Evolutionary conservation across 2,797 vertebrate species (phyloP), one percentile per base, ranked within the genome.

Genomic region (Falco berigora): DNA sequence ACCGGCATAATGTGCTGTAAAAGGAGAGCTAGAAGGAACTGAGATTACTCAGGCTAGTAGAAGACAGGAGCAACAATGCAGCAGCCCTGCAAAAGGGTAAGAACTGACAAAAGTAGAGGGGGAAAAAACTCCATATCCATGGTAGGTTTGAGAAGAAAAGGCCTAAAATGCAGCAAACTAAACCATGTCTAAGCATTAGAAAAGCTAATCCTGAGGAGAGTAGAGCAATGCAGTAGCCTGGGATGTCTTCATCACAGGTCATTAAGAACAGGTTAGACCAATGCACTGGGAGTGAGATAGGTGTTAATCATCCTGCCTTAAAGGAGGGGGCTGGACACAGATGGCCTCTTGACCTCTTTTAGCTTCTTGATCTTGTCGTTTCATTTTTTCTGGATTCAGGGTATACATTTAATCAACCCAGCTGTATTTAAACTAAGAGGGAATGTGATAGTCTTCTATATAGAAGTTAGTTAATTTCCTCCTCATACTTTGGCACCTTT

Each of bases 231-330:
- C 21, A 58, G 75, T 19, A 83, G 66, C 47, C 88, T 63, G 74
- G 30, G 80, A 64, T 71, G 93, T 75, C 83, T 90, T 89, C 90
- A 89, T 69, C 76, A 55, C 77, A 79, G 18, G 71, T 82, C 71
- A 63, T 92, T 92, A 66, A 69, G 67, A 97, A 95, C 95, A 93
- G 95, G 95, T 97, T 93, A 94, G 94, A 93, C 92, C 59, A 24
- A 94, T 7, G 74, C 72, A 55, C 93, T 63, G 76, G 71, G 50
- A 81, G 52, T 66, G 77, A 93, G 86, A 90, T 52, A 79, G 77
- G 80, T 73, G 92, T 56, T 88, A 90, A 87, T 88, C 74, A 76
- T 67, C 77, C 88, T 71, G 61, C 73, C 81, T 94, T 79, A 69
- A 89, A 93, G 83, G 55, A 94, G 64, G 71, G 64, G 92, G 66